These are phyloP conservation scores for Dinocampus coccinellae DNA, from an alignment of 2,888 invertebrate species.

Conservation along the genomic window DNA sequence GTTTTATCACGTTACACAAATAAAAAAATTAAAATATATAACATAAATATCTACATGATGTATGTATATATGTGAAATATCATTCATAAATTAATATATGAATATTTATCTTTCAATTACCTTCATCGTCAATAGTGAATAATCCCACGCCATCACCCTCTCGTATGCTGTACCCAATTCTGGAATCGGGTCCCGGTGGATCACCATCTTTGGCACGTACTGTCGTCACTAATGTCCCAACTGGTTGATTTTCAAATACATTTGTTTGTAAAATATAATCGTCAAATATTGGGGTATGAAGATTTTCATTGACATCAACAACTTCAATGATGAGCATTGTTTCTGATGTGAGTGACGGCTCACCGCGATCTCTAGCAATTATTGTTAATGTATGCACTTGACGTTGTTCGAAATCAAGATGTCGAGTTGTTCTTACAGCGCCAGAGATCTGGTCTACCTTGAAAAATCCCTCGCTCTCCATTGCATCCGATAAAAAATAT, in stretches of 20 bases:
- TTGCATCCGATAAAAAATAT: conserved; percentile 82
- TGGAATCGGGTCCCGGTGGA: conserved; percentile 83
- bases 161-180: conserved; percentile 86
- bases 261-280: conserved; percentile 83
- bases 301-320: conserved; percentile 95
- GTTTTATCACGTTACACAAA: neutral
- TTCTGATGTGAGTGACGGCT: conserved; percentile 83
- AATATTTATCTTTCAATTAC: conserved; percentile 70
- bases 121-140: conserved; percentile 91
- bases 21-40: no score
- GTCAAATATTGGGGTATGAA: conserved; percentile 84
- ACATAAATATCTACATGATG: no score
- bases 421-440: conserved; percentile 82
- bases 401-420: conserved; percentile 89
- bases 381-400: conserved; percentile 91
- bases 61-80: neutral
- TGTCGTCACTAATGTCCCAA: conserved; percentile 82
- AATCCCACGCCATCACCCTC: conserved; percentile 92
- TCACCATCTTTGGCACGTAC: conserved; percentile 86
- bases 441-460: conserved; percentile 88
- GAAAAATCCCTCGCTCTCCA: conserved; percentile 79
- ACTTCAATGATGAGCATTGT: conserved; percentile 87
- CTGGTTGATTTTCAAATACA: conserved; percentile 85
- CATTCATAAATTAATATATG: conserved; percentile 11
- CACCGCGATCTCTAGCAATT: conserved; percentile 87